Base-by-base conservation (phyloP, 2,113 vertebrate species). In the Eptesicus fuscus region DNA sequence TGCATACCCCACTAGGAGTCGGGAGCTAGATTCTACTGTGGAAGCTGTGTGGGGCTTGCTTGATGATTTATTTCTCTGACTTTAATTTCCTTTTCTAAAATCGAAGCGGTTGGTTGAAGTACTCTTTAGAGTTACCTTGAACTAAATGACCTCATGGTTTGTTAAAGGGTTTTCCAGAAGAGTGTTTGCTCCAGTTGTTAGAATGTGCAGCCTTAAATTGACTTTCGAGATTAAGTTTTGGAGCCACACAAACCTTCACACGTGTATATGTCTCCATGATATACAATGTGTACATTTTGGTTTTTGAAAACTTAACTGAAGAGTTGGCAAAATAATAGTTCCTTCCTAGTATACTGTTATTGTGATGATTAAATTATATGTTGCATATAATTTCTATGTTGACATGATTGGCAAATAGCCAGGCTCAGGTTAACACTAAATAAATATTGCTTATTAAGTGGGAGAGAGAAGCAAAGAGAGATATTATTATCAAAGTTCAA, bases 1-100 rank as follows among this genome's bases (percentile, higher is more conserved):
- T 61, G 28, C 2, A 12, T 20, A n/a, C 0, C 42, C 28, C 7
- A 4, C 4, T 2, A 25, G 42, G 40, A 76, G 28, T 49, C 2
- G 30, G 61, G 35, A 37, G 70, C 40, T 63, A 37, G 44, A 56
- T 84, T 84, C 61, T 37, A 9, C 18, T 9, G 14, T 42, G 7
- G 44, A 63, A 69, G 51, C 42, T 53, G 3, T 32, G 20, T 86
- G 79, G 20, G 71, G 73, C 65, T 88, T 63, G 18, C 32, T 20
- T 8, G 37, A 59, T 59, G 35, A 73, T 12, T 83, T 94, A n/a
- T 40, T 40, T 23, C 71, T 89, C 28, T 35, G 11, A 70, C 20
- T 12, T 88, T 73, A 25, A 70, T 95, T 96, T 94, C 35, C 40
- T 77, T 87, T 77, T 63, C 22, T 73, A 3, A 80, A 42, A 88